Conservation (phyloP, 2,113 vertebrate genomes). For the Nothoprocta pentlandii region DNA sequence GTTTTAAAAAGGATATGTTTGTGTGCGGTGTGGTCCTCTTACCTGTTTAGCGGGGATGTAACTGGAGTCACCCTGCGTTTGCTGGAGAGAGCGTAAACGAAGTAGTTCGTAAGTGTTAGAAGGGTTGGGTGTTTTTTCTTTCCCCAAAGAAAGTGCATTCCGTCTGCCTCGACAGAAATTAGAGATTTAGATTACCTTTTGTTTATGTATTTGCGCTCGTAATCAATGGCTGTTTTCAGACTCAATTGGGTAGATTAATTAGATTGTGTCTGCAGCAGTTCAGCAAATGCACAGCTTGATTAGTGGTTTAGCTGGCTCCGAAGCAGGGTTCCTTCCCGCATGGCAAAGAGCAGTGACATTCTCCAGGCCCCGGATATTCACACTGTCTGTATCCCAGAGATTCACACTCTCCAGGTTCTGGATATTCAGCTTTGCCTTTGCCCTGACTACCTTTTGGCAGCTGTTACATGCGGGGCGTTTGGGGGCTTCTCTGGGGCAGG, state of each 20-base stretch:
- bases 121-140: neutral
- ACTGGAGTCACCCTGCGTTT: neutral
- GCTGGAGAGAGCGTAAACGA: neutral
- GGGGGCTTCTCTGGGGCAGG: neutral
- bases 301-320: neutral
- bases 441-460: rapidly evolving
- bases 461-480: rapidly evolving
- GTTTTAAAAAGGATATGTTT: neutral
- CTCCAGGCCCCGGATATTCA: neutral
- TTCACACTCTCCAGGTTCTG: neutral
- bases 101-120: neutral
- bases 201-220: conserved; percentile 36
- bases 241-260: conserved; percentile 52
- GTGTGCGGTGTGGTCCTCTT: neutral
- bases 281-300: neutral
- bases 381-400: too few species aligned
- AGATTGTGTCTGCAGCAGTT: conserved; percentile 39
- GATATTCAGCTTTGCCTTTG: neutral
- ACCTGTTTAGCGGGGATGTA: neutral
- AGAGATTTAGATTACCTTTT: neutral
- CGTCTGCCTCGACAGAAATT: neutral
- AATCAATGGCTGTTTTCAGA: conserved; percentile 57
- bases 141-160: neutral
- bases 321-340: neutral
- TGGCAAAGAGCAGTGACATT: neutral